Percentiles rank a stretch among this genome's conserved stretches.
phyloP scores from a whole-genome alignment of 2,113 vertebrate genomes.

The Salvelinus fontinalis region DNA sequence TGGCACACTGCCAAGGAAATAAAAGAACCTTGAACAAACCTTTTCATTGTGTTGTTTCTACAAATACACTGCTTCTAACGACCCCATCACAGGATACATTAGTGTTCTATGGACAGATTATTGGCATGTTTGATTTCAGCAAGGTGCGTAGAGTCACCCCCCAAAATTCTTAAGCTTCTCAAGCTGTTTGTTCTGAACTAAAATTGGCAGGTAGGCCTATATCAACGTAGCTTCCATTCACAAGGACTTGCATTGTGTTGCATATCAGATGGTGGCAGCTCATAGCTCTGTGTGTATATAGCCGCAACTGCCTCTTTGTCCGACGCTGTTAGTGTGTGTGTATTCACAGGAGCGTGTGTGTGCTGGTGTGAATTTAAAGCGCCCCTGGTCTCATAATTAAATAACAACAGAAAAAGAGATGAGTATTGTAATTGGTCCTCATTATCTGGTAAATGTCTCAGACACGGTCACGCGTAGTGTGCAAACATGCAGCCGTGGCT shows the following conservation, averaged over 20 bases:
- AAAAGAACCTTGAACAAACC: neutral
- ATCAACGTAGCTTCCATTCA: conserved; percentile 2
- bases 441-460: conserved; percentile 49
- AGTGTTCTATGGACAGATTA: too few relatives aligned
- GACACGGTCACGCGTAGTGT: neutral
- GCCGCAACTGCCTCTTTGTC: conserved; percentile 17
- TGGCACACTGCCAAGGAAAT: too few relatives aligned
- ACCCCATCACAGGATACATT: too few relatives aligned
- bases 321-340: conserved; percentile 25
- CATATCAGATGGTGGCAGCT: conserved; percentile 28
- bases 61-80: neutral
- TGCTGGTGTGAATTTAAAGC: conserved; percentile 23
- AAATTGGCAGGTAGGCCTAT: neutral
- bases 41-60: neutral
- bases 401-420: conserved; percentile 60
- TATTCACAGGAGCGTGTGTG: conserved; percentile 8
- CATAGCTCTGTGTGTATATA: conserved; percentile 1
- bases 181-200: neutral
- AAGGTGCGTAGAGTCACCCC: too few relatives aligned
- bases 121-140: too few relatives aligned
- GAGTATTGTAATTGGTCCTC: conserved; percentile 57
- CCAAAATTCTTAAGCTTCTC: too few relatives aligned
- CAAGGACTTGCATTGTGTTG: conserved; percentile 9
- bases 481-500: neutral
- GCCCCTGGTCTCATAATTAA: conserved; percentile 58